Conservation (phyloP, 1,140 invertebrate genomes). For the Papilio glaucus region DNA sequence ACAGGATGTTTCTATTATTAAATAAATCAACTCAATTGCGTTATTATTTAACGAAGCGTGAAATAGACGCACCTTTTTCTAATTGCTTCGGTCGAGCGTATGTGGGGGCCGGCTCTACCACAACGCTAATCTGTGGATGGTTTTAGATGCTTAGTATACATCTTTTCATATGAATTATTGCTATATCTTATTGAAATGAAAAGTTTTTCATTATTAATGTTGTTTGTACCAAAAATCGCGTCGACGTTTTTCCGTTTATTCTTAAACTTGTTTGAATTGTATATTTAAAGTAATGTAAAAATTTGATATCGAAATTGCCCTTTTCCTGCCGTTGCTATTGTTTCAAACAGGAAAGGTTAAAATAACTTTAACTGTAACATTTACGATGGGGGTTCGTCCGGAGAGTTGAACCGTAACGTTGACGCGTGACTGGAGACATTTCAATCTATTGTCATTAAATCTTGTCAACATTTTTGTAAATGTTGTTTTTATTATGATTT, state of each 20-base stretch:
- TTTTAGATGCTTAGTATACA: not conserved
- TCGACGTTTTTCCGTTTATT: no score
- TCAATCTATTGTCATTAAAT: constrained; percentile 5
- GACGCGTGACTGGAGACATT: constrained; percentile 25
- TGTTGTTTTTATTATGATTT: constrained; percentile 1
- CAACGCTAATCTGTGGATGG: not conserved
- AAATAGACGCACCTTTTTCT: constrained; percentile 37
- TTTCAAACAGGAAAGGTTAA: constrained; percentile 28
- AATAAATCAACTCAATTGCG: constrained; percentile 31
- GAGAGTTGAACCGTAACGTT: constrained; percentile 1
- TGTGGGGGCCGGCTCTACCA: not conserved
- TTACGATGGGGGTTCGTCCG: constrained; percentile 13
- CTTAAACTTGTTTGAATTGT: no score
- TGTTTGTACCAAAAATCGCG: not conserved
- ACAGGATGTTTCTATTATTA: constrained; percentile 35
- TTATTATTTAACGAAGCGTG: constrained; percentile 37
- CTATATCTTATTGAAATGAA: no score
- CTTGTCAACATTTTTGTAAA: not conserved
- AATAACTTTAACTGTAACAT: constrained; percentile 1
- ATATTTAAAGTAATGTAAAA: no score
- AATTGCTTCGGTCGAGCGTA: constrained; percentile 4
- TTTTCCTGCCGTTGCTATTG: constrained; percentile 16
- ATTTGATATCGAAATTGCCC: not conserved
- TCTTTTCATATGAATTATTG: no score
- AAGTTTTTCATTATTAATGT: no score